Conservation (phyloP, 2,113 vertebrate genomes). For the Pluvialis apricaria region DNA sequence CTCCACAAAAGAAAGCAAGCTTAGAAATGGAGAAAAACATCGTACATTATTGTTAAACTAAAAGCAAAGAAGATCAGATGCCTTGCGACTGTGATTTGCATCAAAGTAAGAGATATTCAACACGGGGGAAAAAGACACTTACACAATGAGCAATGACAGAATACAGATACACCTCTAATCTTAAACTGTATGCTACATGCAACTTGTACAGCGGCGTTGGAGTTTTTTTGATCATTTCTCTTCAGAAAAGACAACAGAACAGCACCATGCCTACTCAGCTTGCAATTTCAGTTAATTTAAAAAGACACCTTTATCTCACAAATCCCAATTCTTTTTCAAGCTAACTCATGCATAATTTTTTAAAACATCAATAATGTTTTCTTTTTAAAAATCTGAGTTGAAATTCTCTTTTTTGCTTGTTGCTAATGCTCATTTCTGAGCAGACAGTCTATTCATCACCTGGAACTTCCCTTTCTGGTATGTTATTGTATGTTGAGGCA, state of each 20-base stretch:
- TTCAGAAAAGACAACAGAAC: background rate
- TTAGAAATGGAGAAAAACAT: background rate
- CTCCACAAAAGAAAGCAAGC: background rate
- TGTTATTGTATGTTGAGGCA: background rate
- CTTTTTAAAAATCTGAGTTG: background rate
- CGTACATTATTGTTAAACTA: background rate
- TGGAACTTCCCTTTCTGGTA: background rate
- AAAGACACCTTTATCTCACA: background rate
- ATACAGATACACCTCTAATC: background rate
- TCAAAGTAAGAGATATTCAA: background rate
- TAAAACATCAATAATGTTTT: background rate
- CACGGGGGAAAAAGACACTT: background rate
- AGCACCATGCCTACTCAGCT: background rate
- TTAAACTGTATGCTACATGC: background rate
- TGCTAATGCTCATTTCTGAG: background rate
- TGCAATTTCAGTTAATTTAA: background rate
- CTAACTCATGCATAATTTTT: background rate
- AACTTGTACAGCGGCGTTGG: background rate
- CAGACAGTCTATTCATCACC: background rate
- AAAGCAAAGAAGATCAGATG: background rate
- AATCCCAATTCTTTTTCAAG: background rate
- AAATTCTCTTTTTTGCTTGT: background rate
- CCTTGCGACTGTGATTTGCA: background rate
- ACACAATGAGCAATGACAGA: background rate
- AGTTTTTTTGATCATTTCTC: background rate